phyloP scores from a whole-genome alignment of 1,140 invertebrate species.

The Zaprionus camerounensis region DNA sequence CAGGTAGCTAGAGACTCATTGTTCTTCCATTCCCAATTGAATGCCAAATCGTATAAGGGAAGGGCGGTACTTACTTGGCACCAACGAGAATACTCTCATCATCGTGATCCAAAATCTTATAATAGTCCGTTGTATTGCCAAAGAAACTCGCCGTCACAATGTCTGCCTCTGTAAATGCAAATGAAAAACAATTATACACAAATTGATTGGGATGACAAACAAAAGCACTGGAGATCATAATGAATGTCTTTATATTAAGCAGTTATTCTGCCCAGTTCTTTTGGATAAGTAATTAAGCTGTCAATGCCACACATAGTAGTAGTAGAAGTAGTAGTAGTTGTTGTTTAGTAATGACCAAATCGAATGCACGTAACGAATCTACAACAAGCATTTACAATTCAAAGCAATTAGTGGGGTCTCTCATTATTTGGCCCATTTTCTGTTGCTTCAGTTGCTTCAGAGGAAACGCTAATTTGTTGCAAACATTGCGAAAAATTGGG shows the following conservation, averaged over 20 bases:
- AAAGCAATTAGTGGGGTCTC: slow-evolving; percentile 22
- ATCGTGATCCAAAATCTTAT: slow-evolving; percentile 86
- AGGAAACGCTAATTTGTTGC: slow-evolving; percentile 73
- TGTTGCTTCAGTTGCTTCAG: slow-evolving; percentile 30
- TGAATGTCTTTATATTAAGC: not conserved
- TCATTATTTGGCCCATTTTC: slow-evolving; percentile 32
- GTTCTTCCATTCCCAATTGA: slow-evolving; percentile 13
- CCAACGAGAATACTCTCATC: slow-evolving; percentile 85
- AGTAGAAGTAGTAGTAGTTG: not conserved
- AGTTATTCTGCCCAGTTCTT: not conserved
- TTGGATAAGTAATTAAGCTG: slow-evolving; percentile 8
- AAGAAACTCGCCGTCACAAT: slow-evolving; percentile 76
- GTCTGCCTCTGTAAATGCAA: slow-evolving; percentile 71
- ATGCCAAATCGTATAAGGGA: slow-evolving; percentile 25
- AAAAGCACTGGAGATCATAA: slow-evolving; percentile 1
- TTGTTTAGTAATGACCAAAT: slow-evolving; percentile 10
- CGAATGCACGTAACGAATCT: slow-evolving; percentile 6
- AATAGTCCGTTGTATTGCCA: slow-evolving; percentile 85
- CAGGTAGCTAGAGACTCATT: slow-evolving; percentile 57
- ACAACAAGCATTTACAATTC: slow-evolving; percentile 15
- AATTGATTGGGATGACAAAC: slow-evolving; percentile 11
- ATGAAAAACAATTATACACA: slow-evolving; percentile 2
- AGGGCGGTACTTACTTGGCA: slow-evolving; percentile 80
- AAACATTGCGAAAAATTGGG: slow-evolving; percentile 71
- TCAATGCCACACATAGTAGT: not conserved